Percentiles rank a stretch among this genome's conserved stretches.
These are phyloP conservation scores for Poeciliopsis gracilis DNA, from an alignment of 2,797 vertebrate species.

Conservation along the genomic window DNA sequence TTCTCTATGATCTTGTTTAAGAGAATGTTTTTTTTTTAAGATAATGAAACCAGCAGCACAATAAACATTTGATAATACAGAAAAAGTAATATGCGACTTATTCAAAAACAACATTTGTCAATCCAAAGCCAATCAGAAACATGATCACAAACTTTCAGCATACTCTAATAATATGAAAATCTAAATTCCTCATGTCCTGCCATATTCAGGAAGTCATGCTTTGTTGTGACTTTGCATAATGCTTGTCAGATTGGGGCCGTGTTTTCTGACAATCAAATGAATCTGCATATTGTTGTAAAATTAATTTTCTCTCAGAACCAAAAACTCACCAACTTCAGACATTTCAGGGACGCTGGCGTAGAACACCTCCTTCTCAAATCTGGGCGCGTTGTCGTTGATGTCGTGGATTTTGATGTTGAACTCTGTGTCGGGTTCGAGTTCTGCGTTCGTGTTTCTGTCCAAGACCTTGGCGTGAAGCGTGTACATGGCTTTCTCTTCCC, in stretches of 20 bases:
- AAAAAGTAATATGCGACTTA: neutral
- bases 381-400: slow-evolving; percentile 97
- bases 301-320: neutral
- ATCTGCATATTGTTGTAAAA: neutral
- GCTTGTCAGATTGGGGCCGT: neutral
- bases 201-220: neutral
- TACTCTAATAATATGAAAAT: neutral
- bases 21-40: neutral
- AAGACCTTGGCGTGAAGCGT: slow-evolving; percentile 92
- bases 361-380: slow-evolving; percentile 91
- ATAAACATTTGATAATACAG: neutral
- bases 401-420: slow-evolving; percentile 99
- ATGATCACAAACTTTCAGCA: neutral
- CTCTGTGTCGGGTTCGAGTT: slow-evolving; percentile 95
- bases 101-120: neutral
- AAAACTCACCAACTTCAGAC: slow-evolving; percentile 93
- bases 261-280: neutral
- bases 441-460: slow-evolving; percentile 88
- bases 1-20: neutral
- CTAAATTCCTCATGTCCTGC: neutral
- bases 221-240: neutral
- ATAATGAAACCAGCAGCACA: neutral
- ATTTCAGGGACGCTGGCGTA: slow-evolving; percentile 94
- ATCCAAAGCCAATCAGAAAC: neutral
- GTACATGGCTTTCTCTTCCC: slow-evolving; percentile 95